Conservation (phyloP, 1,140 invertebrate species). For the Drosophila pseudoananassae region DNA sequence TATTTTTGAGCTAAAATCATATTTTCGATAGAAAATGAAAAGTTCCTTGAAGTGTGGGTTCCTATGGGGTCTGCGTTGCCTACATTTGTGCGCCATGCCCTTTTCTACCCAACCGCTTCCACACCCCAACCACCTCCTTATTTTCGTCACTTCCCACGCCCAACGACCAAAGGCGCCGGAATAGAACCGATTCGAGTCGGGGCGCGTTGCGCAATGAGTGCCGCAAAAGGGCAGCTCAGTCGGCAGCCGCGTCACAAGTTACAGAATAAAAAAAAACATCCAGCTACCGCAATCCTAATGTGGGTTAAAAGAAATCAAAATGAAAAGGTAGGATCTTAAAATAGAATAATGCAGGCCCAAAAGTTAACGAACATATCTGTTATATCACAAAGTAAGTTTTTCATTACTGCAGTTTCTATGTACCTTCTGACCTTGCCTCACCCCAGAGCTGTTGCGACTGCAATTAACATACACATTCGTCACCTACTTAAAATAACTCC, state of each 20-base stretch:
- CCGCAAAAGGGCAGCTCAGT: constrained; percentile 53
- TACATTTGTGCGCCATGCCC: constrained; percentile 66
- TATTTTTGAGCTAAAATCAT: not conserved
- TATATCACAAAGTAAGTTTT: constrained; percentile 1
- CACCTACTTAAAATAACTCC: not conserved
- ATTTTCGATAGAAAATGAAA: not conserved
- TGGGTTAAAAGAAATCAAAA: constrained; percentile 22
- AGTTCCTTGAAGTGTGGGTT: not conserved
- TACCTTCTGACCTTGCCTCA: not conserved
- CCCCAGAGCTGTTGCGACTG: too few relatives aligned
- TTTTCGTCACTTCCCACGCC: constrained; percentile 3
- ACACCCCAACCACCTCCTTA: not conserved
- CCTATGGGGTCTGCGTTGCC: constrained; percentile 36
- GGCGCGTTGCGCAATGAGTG: constrained; percentile 72
- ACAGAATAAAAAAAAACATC: constrained; percentile 56
- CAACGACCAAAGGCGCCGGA: constrained; percentile 36
- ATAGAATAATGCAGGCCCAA: too few relatives aligned
- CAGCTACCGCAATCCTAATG: constrained; percentile 32
- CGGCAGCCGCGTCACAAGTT: constrained; percentile 41
- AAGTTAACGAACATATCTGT: not conserved
- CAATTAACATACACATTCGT: too few relatives aligned
- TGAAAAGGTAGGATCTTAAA: constrained; percentile 1
- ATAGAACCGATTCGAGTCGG: constrained; percentile 46
- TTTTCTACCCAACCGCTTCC: constrained; percentile 34
- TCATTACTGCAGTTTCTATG: too few relatives aligned